Conservation (phyloP, 2,113 vertebrate genomes). For the Macroglossus sobrinus region DNA sequence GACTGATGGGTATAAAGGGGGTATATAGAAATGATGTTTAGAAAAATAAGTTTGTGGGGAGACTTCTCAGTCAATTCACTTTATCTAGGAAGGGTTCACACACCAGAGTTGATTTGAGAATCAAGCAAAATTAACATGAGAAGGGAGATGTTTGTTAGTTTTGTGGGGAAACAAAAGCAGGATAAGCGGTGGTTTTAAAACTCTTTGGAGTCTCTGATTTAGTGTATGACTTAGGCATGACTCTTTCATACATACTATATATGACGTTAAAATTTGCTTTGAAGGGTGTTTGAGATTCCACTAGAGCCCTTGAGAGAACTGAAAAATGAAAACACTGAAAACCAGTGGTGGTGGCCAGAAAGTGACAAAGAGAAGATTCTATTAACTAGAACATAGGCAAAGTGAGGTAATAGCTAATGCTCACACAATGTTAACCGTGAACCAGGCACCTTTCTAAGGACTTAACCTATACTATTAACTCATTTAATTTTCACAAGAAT, state of each 20-base stretch:
- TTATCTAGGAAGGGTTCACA: constrained; percentile 44
- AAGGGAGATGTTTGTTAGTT: neutral
- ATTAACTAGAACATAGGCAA: neutral
- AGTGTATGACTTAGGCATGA: neutral
- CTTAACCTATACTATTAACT: neutral
- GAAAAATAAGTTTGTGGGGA: constrained; percentile 31
- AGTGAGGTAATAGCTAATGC: neutral
- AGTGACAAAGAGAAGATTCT: neutral
- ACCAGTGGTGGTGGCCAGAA: neutral
- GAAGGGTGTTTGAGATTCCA: neutral
- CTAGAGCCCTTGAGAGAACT: neutral
- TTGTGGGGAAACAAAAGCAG: neutral
- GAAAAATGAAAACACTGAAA: neutral
- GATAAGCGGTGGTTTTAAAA: constrained; percentile 6
- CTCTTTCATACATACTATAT: neutral
- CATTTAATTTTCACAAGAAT: neutral
- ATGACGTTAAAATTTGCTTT: constrained; percentile 25
- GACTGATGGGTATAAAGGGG: neutral
- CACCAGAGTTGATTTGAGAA: constrained; percentile 39
- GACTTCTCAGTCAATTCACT: neutral
- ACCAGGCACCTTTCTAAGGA: neutral
- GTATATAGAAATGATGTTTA: neutral
- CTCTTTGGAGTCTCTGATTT: neutral
- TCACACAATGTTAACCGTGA: neutral
- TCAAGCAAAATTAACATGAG: constrained; percentile 31